Evolutionary conservation across 2,113 vertebrate genomes (phyloP), one percentile per base, ranked within the genome.

Genomic region (Symphodus melops): DNA sequence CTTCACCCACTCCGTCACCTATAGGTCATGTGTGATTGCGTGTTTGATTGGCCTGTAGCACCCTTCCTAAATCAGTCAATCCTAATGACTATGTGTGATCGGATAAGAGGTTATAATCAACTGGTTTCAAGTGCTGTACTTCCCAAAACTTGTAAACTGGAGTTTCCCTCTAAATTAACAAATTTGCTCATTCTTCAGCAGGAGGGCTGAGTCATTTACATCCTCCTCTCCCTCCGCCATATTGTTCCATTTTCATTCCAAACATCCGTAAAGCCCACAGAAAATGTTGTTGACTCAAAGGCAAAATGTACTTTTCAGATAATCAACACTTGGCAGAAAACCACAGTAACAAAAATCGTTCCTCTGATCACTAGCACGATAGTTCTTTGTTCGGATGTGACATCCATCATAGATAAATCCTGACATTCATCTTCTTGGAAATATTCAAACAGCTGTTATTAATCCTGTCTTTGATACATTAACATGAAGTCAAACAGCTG

Each of bases 341-440:
- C 44, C 25, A 33, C 8, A 13, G 55, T 17, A 14, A 62, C 57
- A 56, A 23, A 79, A 55, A 68, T 76, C 41, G 36, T 23, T 72
- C 14, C 11, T 44, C 8, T 54, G 72, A 77, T 53, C 21, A 36
- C 33, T 68, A 51, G 48, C 19, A 20, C 2, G 19, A 51, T 41
- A 10, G 73, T n/a, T 75, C 33, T 69, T 23, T 65, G 51, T 78
- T 66, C 67, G 63, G 59, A 72, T 72, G 53, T 79, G 63, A 85
- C 55, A 60, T 70, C 46, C 72, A 19, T 23, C 33, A 57, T 5
- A 63, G 44, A 81, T 72, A 73, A 72, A 77, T 64, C 73, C 57
- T 60, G 58, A 17, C 3, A 5, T 17, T 14, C 9, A 71, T 67
- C 59, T 41, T 52, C 51, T 61, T 55, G 51, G 54, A 67, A 48